phyloP scores from a whole-genome alignment of 2,797 vertebrate genomes.

The Propithecus deckenii region DNA sequence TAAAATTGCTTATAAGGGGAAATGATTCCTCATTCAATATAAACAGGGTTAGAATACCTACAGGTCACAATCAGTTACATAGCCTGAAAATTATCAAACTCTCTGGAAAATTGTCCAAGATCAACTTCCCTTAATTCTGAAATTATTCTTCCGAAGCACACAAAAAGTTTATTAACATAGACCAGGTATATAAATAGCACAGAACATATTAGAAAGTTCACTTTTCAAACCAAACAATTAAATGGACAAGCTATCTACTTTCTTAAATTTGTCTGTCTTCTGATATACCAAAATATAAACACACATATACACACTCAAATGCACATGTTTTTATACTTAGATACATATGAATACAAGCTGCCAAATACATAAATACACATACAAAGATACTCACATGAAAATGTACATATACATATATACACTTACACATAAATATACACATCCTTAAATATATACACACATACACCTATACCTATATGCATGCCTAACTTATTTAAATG shows the following conservation, averaged over 20 bases:
- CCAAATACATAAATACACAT: not conserved
- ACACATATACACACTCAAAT: not conserved
- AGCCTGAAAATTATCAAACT: not conserved
- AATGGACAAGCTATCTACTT: not conserved
- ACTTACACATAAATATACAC: not conserved
- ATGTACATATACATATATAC: not conserved
- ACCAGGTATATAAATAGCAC: not conserved
- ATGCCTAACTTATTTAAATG: not conserved
- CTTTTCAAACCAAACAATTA: not conserved
- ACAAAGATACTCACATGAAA: not conserved
- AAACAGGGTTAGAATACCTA: not conserved
- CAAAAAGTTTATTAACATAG: not conserved
- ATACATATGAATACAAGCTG: not conserved
- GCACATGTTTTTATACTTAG: not conserved
- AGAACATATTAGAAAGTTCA: not conserved
- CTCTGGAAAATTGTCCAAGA: not conserved
- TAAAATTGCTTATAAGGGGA: conserved; percentile 2
- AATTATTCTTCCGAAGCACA: conserved; percentile 5
- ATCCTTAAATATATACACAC: not conserved
- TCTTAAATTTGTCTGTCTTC: not conserved
- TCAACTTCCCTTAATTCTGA: not conserved
- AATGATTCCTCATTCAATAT: not conserved
- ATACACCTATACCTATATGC: not conserved
- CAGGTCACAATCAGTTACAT: not conserved
- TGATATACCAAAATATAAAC: not conserved